Conservation (phyloP, 2,797 vertebrate species). For the Allobates femoralis region DNA sequence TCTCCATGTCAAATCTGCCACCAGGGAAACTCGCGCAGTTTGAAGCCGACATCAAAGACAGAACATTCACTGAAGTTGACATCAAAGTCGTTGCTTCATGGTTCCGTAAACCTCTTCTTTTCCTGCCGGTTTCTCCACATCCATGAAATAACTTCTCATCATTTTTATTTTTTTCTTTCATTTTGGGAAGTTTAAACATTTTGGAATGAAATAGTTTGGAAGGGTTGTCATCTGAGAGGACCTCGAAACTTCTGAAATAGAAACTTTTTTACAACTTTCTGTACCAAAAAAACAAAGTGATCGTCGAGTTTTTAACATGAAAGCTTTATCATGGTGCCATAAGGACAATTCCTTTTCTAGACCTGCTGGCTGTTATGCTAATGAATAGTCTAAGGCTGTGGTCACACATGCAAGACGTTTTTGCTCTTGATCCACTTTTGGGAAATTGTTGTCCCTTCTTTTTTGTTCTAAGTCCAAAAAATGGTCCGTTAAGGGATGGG, state of each 20-base stretch:
- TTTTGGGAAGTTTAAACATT: slow-evolving; percentile 1
- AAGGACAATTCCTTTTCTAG: too few species aligned
- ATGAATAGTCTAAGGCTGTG: too few species aligned
- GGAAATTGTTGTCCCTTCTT: too few species aligned
- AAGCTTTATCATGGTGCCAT: not conserved
- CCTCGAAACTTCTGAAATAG: not conserved
- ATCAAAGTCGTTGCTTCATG: slow-evolving; percentile 53
- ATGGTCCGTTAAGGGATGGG: too few species aligned
- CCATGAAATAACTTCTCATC: slow-evolving; percentile 6
- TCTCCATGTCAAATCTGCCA: slow-evolving; percentile 50
- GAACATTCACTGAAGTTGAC: slow-evolving; percentile 53
- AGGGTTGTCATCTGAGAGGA: not conserved
- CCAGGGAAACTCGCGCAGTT: slow-evolving; percentile 41
- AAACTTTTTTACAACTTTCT: not conserved
- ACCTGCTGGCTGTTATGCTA: too few species aligned
- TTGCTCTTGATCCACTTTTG: too few species aligned
- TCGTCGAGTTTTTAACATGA: not conserved
- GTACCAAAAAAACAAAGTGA: not conserved
- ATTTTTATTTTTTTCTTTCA: not conserved
- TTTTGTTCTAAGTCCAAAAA: too few species aligned
- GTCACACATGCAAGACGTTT: too few species aligned
- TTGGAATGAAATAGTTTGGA: not conserved
- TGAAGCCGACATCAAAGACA: slow-evolving; percentile 61
- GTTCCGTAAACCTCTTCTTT: not conserved
- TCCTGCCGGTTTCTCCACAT: slow-evolving; percentile 1